Evolutionary conservation across 2,113 vertebrate species (phyloP), one percentile per base, ranked within the genome.

Genomic region (Mus musculus): DNA sequence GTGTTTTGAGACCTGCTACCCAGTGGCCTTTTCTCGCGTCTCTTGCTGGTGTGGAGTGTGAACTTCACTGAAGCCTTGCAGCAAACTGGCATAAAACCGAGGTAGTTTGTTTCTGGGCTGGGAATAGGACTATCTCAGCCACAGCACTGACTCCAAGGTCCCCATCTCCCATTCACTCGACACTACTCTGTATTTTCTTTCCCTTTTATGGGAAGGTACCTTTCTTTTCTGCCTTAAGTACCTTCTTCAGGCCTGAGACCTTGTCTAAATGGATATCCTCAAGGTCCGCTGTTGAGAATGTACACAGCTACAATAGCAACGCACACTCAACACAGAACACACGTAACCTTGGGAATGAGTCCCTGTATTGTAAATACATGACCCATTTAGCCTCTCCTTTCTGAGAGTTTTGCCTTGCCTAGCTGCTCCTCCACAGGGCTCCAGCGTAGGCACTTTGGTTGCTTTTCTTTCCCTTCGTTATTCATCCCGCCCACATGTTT

Each of bases 71-170:
- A 19, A 69, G 36, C 19, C 52, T 33, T 7, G 36, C 3, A 1
- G 0, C 9, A 52, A 52, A 28, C 10, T 22, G 78, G 46, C 42
- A 0, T 0, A 39, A 63, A 33, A 30, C 2, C 1, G 42, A 9
- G 54, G 4, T 10, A 8, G 61, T 33, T 72, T 20, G 20, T 67
- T 28, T 42, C 71, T 13, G 14, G 10, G n/a, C 28, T 56, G 3
- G 61, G 10, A 12, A 28, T 1, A 7, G 65, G 73, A 13, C 2
- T 10, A 1, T 26, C 26, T 10, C 4, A 33, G 56, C 22, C 73
- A 30, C 28, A 63, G 52, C 1, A 0, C 24, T 1, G 33, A 71
- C 42, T 63, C 81, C 39, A 39, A 49, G 69, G n/a, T 4, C 59
- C 20, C 30, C 7, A 30, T 12, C 5, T 42, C 73, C 28, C 16